A percentile compares a stretch with the other conserved stretches of the same genome.
Conservation (phyloP, 1,140 invertebrate genomes). For the Papilio xuthus region DNA sequence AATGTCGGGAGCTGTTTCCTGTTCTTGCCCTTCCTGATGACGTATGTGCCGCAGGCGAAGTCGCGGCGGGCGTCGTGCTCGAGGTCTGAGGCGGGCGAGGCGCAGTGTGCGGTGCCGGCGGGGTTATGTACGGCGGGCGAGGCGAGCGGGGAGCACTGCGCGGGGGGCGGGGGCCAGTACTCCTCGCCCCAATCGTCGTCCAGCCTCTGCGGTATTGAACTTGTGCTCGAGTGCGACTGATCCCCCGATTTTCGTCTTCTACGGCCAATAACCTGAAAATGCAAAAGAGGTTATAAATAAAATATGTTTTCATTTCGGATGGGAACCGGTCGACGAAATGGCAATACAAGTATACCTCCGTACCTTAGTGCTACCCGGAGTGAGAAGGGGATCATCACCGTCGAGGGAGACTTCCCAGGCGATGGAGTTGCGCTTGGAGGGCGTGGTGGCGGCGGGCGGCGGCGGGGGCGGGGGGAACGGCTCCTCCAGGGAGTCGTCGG, state of each 20-base stretch:
- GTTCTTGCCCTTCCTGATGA: constrained; percentile 85
- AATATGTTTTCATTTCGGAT: background rate
- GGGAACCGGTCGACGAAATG: background rate
- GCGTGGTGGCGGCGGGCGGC: constrained; percentile 76
- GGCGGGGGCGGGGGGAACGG: constrained; percentile 82
- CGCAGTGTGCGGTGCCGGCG: constrained; percentile 81
- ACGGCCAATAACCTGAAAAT: constrained; percentile 82
- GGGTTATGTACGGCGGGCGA: constrained; percentile 81
- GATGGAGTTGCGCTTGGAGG: constrained; percentile 86
- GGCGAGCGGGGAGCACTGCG: constrained; percentile 79
- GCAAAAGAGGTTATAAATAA: background rate
- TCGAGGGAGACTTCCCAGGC: constrained; percentile 92
- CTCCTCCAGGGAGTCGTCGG: constrained; percentile 91
- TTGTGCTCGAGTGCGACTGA: constrained; percentile 82
- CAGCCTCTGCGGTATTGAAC: constrained; percentile 82
- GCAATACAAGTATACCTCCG: constrained; percentile 50
- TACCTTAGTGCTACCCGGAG: constrained; percentile 88
- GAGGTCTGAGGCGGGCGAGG: constrained; percentile 85
- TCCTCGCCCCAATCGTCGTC: constrained; percentile 80
- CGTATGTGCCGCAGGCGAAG: constrained; percentile 87
- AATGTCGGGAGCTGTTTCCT: constrained; percentile 79
- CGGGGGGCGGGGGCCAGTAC: constrained; percentile 86
- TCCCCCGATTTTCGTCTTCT: constrained; percentile 83
- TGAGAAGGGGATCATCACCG: constrained; percentile 85
- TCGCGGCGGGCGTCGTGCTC: constrained; percentile 83